phyloP scores from a whole-genome alignment of 2,888 invertebrate genomes.

The Polymixis flavicincta region DNA sequence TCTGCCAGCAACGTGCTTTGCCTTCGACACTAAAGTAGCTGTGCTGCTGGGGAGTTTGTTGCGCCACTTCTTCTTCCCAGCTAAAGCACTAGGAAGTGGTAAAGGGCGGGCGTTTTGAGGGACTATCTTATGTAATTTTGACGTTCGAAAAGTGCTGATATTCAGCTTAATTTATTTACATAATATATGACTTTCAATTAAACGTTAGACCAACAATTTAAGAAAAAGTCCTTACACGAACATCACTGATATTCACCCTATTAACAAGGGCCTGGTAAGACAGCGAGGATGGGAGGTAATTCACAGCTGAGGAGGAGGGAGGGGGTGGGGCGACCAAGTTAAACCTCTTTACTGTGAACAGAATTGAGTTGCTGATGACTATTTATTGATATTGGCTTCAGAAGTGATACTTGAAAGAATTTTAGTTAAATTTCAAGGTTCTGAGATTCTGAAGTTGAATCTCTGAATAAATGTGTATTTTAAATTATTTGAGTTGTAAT shows the following conservation, averaged over 20 bases:
- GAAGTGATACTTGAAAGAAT: constrained; percentile 28
- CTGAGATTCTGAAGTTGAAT: background rate
- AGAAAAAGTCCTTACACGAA: background rate
- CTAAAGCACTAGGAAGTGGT: too few relatives aligned
- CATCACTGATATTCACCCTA: constrained; percentile 25
- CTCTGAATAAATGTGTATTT: background rate
- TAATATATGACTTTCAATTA: too few relatives aligned
- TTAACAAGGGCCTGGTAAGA: constrained; percentile 54
- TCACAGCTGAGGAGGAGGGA: constrained; percentile 25
- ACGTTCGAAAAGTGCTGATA: too few relatives aligned
- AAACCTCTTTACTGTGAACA: constrained; percentile 62
- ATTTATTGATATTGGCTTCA: constrained; percentile 58
- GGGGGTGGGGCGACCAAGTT: constrained; percentile 28
- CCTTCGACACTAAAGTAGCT: too few relatives aligned
- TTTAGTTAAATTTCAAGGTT: constrained; percentile 24
- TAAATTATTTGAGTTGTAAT: background rate
- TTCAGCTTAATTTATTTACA: too few relatives aligned
- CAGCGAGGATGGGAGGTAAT: constrained; percentile 50
- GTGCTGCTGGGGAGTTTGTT: too few relatives aligned
- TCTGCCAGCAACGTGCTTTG: too few relatives aligned
- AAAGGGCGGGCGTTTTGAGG: too few relatives aligned
- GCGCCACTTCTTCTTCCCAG: too few relatives aligned
- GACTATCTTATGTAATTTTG: too few relatives aligned
- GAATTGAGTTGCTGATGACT: constrained; percentile 63
- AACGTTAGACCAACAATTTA: too few relatives aligned